Evolutionary conservation across 2,797 vertebrate species (phyloP).

Genomic region (Dipus sagitta): DNA sequence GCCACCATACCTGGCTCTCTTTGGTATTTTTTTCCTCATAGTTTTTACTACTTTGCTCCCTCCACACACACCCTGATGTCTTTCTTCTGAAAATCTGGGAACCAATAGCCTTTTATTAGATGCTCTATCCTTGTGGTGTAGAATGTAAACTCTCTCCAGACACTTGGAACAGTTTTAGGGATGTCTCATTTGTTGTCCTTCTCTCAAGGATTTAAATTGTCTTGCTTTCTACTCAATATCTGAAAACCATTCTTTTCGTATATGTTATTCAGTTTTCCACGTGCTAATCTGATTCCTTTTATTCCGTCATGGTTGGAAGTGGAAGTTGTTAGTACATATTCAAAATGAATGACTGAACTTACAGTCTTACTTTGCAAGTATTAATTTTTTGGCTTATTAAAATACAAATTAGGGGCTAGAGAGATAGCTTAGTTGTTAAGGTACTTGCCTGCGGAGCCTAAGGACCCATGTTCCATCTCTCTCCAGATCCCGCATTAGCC

Average conservation of each 20-base stretch:
- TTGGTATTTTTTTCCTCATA: background rate
- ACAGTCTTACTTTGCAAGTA: constrained; percentile 19
- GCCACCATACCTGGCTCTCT: background rate
- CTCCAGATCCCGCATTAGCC: too few relatives aligned
- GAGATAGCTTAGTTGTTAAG: too few relatives aligned
- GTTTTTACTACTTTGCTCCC: background rate
- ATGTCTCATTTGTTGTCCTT: constrained; percentile 20
- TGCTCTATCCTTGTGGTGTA: background rate
- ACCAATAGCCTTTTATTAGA: background rate
- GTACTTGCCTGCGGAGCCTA: too few relatives aligned
- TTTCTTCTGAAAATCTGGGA: background rate
- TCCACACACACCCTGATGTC: background rate
- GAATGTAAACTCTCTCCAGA: background rate
- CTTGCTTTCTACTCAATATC: background rate
- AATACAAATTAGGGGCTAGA: background rate
- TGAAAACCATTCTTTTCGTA: background rate
- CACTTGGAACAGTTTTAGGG: background rate
- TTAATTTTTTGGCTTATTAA: constrained; percentile 26
- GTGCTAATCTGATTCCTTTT: constrained; percentile 53
- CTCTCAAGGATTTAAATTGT: background rate
- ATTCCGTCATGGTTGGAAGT: constrained; percentile 16
- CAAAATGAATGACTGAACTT: constrained; percentile 53
- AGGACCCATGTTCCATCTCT: too few relatives aligned
- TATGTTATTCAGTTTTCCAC: constrained; percentile 35
- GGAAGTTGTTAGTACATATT: constrained; percentile 32